These are phyloP conservation scores for Mungos mungo DNA, from an alignment of 2,113 vertebrate genomes.

Conservation along the genomic window DNA sequence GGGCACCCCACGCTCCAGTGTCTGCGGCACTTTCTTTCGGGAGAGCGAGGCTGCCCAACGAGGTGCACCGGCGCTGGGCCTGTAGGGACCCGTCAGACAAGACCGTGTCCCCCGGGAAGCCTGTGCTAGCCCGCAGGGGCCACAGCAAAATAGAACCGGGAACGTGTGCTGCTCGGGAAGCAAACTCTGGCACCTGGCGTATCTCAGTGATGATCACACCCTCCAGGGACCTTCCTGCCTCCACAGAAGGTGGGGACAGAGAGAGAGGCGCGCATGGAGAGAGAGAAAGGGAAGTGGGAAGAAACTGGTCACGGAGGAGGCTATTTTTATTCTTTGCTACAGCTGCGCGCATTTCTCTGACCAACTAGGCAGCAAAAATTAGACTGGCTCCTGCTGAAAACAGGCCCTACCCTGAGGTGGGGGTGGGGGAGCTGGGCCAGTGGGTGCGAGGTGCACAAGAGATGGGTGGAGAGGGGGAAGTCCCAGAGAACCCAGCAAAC, in stretches of 20 bases:
- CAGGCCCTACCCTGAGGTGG: conserved; percentile 23
- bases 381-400: conserved; percentile 54
- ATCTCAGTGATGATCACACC: not conserved
- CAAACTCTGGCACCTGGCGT: not conserved
- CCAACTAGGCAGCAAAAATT: conserved; percentile 57
- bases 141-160: not conserved
- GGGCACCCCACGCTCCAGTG: not conserved
- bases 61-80: not conserved
- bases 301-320: conserved; percentile 69
- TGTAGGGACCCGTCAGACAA: not conserved
- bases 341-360: conserved; percentile 55
- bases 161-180: conserved; percentile 31
- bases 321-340: conserved; percentile 74
- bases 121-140: not conserved
- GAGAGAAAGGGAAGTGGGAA: conserved; percentile 74
- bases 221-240: conserved; percentile 39
- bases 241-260: conserved; percentile 47
- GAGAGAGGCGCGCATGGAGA: conserved; percentile 30
- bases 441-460: not conserved
- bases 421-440: not conserved
- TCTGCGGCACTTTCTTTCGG: not conserved
- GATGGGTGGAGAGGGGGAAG: not conserved
- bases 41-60: not conserved
- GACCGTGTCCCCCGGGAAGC: not conserved
- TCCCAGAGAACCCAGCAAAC: not conserved